Conservation (phyloP, 2,888 invertebrate species). For the Sisyra nigra region DNA sequence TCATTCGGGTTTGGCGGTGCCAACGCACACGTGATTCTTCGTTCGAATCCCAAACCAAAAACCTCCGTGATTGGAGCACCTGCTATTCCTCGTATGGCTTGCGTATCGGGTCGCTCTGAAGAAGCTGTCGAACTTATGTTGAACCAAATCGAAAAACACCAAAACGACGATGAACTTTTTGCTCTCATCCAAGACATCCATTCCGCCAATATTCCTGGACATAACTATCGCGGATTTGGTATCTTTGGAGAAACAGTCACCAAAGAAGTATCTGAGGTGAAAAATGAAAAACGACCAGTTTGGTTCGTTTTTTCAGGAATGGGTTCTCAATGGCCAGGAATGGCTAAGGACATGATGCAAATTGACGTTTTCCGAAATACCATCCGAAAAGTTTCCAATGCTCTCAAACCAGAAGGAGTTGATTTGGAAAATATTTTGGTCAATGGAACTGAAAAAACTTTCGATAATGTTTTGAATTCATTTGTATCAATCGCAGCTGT, state of each 20-base stretch:
- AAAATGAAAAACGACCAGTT: conserved; percentile 55
- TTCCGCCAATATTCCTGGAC: conserved; percentile 51
- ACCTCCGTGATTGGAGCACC: conserved; percentile 35
- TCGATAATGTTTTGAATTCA: conserved; percentile 74
- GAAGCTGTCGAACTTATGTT: conserved; percentile 54
- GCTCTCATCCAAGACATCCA: conserved; percentile 63
- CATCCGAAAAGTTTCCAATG: conserved; percentile 57
- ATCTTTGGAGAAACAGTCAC: conserved; percentile 41
- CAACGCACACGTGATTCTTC: conserved; percentile 80
- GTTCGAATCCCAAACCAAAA: conserved; percentile 59
- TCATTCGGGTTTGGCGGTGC: conserved; percentile 98
- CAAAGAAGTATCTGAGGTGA: conserved; percentile 30
- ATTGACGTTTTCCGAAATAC: conserved; percentile 69
- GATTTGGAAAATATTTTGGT: conserved; percentile 70
- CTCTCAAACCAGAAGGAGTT: conserved; percentile 60
- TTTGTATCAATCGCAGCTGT: conserved; percentile 92
- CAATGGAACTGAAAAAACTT: conserved; percentile 57
- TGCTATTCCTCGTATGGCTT: conserved; percentile 47
- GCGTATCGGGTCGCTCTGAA: conserved; percentile 75
- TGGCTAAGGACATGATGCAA: conserved; percentile 76
- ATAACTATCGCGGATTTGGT: conserved; percentile 67
- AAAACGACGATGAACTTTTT: conserved; percentile 52
- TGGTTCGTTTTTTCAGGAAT: conserved; percentile 97
- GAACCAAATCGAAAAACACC: conserved; percentile 38
- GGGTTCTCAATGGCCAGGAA: conserved; percentile 96